Evolutionary conservation across 2,888 invertebrate genomes (phyloP).

Genomic region (Pandemis cinnamomeana): DNA sequence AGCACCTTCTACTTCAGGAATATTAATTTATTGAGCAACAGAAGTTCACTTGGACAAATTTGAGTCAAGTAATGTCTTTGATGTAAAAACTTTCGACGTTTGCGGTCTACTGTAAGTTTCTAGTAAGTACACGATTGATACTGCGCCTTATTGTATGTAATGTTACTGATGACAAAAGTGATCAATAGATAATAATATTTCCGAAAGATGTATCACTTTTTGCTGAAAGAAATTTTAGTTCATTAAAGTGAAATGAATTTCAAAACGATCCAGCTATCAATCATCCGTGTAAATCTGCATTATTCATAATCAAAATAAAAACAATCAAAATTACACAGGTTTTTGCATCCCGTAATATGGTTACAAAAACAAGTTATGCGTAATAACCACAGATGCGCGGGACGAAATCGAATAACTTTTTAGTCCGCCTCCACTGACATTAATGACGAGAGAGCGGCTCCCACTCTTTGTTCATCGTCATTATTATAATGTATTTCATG

Average conservation of each 20-base stretch:
- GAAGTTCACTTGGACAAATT: not conserved
- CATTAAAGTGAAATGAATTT: conserved; percentile 13
- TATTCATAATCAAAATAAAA: conserved; percentile 42
- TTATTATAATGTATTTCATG: conserved; percentile 58
- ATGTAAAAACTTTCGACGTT: not conserved
- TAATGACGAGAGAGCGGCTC: conserved; percentile 51
- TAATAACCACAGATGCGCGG: conserved; percentile 43
- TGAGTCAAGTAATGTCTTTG: not conserved
- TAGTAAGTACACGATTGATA: too few species aligned
- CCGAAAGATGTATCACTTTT: not conserved
- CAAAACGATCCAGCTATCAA: conserved; percentile 37
- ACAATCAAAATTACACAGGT: conserved; percentile 44
- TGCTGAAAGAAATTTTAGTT: not conserved
- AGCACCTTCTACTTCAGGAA: not conserved
- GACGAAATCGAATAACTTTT: conserved; percentile 44
- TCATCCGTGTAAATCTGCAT: conserved; percentile 35
- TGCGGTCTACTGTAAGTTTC: too few species aligned
- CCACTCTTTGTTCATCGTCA: conserved; percentile 55
- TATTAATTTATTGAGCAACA: conserved; percentile 4
- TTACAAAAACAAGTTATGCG: conserved; percentile 42
- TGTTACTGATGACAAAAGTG: not conserved
- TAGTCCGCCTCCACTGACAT: conserved; percentile 44
- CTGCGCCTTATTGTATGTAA: not conserved
- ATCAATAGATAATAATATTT: not conserved
- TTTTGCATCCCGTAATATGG: conserved; percentile 44